Conservation (phyloP, 1,140 invertebrate genomes). For the Drosophila grimshawi region DNA sequence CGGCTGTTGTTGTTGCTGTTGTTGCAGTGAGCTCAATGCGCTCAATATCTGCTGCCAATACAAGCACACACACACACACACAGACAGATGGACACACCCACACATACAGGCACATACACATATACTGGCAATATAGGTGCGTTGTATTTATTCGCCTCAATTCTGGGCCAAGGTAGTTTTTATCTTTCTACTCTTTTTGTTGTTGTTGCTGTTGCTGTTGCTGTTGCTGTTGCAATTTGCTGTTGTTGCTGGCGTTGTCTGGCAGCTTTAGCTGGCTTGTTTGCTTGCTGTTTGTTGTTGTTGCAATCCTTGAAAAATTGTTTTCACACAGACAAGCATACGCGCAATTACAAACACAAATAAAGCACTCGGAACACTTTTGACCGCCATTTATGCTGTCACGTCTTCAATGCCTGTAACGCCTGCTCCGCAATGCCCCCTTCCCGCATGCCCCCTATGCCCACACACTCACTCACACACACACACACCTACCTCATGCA, state of each 20-base stretch:
- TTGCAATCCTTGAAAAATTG: slow-evolving; percentile 74
- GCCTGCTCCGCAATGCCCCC: slow-evolving; percentile 1
- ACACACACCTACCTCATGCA: neutral
- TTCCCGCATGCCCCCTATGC: neutral
- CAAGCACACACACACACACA: slow-evolving; percentile 32
- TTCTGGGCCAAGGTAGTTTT: slow-evolving; percentile 82
- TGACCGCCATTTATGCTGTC: slow-evolving; percentile 48
- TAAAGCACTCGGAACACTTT: slow-evolving; percentile 34
- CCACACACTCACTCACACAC: neutral
- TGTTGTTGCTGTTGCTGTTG: slow-evolving; percentile 29
- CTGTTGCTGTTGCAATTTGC: slow-evolving; percentile 32
- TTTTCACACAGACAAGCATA: slow-evolving; percentile 33
- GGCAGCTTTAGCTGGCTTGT: slow-evolving; percentile 40
- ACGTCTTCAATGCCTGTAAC: slow-evolving; percentile 32
- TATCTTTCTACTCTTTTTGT: slow-evolving; percentile 74
- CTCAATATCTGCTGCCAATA: slow-evolving; percentile 66
- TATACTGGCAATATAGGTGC: slow-evolving; percentile 54
- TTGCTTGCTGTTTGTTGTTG: slow-evolving; percentile 49
- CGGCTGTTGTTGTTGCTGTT: slow-evolving; percentile 33
- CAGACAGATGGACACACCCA: slow-evolving; percentile 42
- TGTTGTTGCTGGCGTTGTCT: slow-evolving; percentile 35
- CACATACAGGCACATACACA: slow-evolving; percentile 31
- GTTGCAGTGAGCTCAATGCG: slow-evolving; percentile 55
- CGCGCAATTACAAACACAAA: slow-evolving; percentile 50
- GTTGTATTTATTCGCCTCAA: slow-evolving; percentile 69